phyloP scores from a whole-genome alignment of 2,113 vertebrate genomes.

The Eublepharis macularius region DNA sequence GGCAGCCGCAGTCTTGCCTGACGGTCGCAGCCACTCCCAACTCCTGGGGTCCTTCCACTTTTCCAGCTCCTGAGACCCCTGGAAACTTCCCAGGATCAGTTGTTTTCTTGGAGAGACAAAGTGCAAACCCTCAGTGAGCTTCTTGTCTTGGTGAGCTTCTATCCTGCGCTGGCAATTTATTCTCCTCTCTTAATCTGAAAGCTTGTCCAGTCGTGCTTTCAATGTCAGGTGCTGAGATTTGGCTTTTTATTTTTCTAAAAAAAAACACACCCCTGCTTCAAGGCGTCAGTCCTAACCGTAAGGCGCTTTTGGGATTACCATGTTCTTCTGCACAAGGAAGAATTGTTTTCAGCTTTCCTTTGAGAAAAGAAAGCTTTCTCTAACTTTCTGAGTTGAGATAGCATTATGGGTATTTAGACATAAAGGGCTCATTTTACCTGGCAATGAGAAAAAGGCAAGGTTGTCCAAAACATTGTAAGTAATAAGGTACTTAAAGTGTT shows the following conservation, averaged over 20 bases:
- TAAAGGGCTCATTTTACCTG: neutral
- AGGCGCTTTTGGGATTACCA: no score
- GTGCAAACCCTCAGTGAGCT: neutral
- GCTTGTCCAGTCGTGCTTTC: neutral
- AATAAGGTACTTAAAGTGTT: neutral
- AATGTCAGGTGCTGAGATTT: no score
- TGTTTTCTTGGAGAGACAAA: no score
- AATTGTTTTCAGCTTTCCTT: neutral
- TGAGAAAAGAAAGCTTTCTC: neutral
- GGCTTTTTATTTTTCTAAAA: neutral
- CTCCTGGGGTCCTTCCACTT: neutral
- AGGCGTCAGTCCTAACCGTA: rapidly evolving
- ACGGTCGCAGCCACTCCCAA: neutral
- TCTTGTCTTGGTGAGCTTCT: neutral
- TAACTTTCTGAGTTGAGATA: neutral
- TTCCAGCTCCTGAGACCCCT: no score
- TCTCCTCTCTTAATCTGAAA: neutral
- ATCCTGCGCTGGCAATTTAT: neutral
- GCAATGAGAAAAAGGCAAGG: neutral
- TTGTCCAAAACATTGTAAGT: neutral
- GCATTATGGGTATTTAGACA: neutral
- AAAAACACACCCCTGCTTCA: no score
- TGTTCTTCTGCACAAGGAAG: neutral
- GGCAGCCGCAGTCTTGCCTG: neutral
- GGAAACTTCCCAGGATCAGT: neutral